Percentiles rank a stretch among this genome's conserved stretches.
Conservation (phyloP, 53 echinoderm and acorn worm species). For the Antedon mediterranea region DNA sequence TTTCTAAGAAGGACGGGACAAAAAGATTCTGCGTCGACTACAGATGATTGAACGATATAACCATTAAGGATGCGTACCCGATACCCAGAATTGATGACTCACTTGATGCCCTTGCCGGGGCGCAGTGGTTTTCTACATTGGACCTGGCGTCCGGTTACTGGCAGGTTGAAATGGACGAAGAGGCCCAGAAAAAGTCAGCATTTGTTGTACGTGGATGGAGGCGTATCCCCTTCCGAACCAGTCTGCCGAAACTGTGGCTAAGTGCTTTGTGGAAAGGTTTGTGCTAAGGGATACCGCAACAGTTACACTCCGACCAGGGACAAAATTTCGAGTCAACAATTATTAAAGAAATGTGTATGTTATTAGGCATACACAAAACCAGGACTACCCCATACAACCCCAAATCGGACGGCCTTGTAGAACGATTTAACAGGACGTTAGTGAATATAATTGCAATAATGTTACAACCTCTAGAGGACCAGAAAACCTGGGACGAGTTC, state of each 20-base stretch:
- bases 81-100: too few species aligned
- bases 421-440: slow-evolving; percentile 22
- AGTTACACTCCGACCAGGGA: slow-evolving; percentile 14
- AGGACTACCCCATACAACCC: slow-evolving; percentile 22
- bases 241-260: too few species aligned
- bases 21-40: too few species aligned
- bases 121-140: too few species aligned
- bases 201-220: too few species aligned
- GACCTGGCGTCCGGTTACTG: too few species aligned
- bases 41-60: too few species aligned
- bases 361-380: slow-evolving; percentile 24
- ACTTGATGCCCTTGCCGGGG: too few species aligned
- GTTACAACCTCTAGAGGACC: not conserved
- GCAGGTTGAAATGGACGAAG: too few species aligned
- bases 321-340: slow-evolving; percentile 6
- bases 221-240: slow-evolving; percentile 17
- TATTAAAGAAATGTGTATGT: not conserved
- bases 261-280: slow-evolving; percentile 18
- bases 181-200: too few species aligned
- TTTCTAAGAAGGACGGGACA: too few species aligned
- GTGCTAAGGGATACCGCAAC: slow-evolving; percentile 13
- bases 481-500: slow-evolving; percentile 20
- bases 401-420: slow-evolving; percentile 23
- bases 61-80: too few species aligned
- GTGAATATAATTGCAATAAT: slow-evolving; percentile 10